These are phyloP conservation scores for rat (Rattus norvegicus) DNA, from an alignment of 2,113 vertebrate species.

Conservation along the genomic window DNA sequence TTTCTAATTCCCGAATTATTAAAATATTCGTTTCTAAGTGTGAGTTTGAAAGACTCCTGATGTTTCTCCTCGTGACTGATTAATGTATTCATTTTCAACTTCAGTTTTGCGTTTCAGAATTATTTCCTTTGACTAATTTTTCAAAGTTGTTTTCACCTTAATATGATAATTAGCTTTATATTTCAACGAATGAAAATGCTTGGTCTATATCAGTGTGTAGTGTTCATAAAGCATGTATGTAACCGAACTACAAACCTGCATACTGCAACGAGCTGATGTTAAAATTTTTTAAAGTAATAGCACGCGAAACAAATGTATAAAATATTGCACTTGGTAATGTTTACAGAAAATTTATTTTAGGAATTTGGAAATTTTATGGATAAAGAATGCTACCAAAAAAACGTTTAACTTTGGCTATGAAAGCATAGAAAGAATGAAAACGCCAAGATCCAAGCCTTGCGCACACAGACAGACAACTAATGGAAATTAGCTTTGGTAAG, in stretches of 20 bases:
- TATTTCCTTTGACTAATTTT: not conserved
- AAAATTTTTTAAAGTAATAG: not conserved
- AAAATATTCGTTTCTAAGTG: not conserved
- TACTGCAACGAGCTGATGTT: not conserved
- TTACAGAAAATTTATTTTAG: not conserved
- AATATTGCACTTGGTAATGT: not conserved
- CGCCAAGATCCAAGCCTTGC: not conserved
- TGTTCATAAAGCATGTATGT: not conserved
- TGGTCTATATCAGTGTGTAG: not conserved
- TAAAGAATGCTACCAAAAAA: not conserved
- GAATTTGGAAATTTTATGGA: not conserved
- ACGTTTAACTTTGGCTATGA: not conserved
- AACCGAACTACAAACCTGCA: not conserved
- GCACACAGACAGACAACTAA: not conserved
- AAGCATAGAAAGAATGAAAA: not conserved
- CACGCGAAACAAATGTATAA: not conserved
- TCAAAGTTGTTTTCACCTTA: not conserved
- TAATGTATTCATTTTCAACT: not conserved
- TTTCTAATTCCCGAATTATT: not conserved
- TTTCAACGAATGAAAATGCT: not conserved
- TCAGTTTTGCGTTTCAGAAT: not conserved
- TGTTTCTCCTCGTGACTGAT: not conserved
- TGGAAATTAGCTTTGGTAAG: not conserved
- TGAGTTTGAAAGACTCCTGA: not conserved
- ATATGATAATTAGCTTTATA: constrained; percentile 7